Conservation (phyloP, 2,797 vertebrate species). For the Diplodus sargus region DNA sequence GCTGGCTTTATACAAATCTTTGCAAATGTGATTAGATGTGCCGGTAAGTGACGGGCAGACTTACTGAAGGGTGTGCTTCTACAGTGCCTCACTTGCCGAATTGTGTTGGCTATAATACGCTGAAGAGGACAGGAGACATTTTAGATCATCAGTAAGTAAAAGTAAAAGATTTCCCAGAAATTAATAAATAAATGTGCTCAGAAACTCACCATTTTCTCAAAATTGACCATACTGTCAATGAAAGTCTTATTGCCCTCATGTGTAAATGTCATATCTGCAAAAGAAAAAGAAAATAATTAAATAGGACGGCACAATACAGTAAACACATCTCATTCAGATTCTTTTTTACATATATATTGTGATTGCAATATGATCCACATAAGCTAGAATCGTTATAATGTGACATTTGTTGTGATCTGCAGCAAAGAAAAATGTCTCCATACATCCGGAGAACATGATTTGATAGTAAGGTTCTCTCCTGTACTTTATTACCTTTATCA, state of each 20-base stretch:
- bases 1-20: too few species aligned
- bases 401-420: too few species aligned
- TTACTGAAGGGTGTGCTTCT: constrained; percentile 96
- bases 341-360: too few species aligned
- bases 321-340: too few species aligned
- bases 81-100: constrained; percentile 95
- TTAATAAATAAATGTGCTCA: neutral
- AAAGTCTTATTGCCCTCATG: constrained; percentile 99
- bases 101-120: constrained; percentile 97
- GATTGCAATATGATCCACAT: too few species aligned
- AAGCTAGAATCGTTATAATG: too few species aligned
- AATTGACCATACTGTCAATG: constrained; percentile 96
- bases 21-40: neutral
- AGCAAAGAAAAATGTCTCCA: too few species aligned
- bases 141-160: neutral
- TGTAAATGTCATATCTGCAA: constrained; percentile 97
- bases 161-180: neutral
- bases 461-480: too few species aligned
- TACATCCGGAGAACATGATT: too few species aligned
- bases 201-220: constrained; percentile 97
- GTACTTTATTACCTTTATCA: too few species aligned
- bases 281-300: constrained; percentile 28
- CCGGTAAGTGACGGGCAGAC: constrained; percentile 63
- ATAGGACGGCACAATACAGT: too few species aligned
- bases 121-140: constrained; percentile 62